Evolutionary conservation across 1,140 invertebrate species (phyloP).

Genomic region (Pseudobourletiella spinata): DNA sequence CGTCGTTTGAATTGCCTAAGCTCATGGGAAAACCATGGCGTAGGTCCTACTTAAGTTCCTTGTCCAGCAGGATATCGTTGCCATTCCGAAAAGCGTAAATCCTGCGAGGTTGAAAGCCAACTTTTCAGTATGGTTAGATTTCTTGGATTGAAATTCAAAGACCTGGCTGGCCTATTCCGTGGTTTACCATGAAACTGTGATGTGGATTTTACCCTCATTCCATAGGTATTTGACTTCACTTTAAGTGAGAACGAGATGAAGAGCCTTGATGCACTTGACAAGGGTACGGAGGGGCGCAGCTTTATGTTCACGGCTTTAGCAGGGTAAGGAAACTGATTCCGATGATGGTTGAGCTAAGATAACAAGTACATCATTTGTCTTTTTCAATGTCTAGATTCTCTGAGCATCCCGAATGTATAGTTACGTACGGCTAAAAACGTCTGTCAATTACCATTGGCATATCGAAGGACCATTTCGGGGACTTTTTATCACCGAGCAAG

Average conservation of each 20-base stretch:
- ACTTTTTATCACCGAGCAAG: no score
- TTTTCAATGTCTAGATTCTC: no score
- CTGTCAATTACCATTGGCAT: no score
- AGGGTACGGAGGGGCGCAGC: not conserved
- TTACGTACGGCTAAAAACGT: no score
- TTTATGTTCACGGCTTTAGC: not conserved
- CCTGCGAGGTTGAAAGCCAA: slow-evolving; percentile 57
- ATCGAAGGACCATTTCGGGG: no score
- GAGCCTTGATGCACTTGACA: not conserved
- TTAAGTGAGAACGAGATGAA: not conserved
- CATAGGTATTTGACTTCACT: not conserved
- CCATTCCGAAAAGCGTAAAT: slow-evolving; percentile 77
- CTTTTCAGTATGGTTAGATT: slow-evolving; percentile 37
- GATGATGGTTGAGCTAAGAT: not conserved
- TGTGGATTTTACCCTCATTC: not conserved
- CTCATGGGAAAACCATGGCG: slow-evolving; percentile 61
- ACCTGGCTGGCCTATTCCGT: not conserved
- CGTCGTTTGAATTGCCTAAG: slow-evolving; percentile 57
- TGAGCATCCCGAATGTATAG: not conserved
- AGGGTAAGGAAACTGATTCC: not conserved
- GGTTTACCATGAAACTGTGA: not conserved
- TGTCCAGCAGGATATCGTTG: slow-evolving; percentile 58
- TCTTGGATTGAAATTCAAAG: not conserved
- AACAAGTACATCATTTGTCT: not conserved
- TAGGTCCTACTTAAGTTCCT: slow-evolving; percentile 70